Evolutionary conservation across 2,113 vertebrate species (phyloP), one percentile per base, ranked within the genome.

Genomic region (Heliornis fulica): DNA sequence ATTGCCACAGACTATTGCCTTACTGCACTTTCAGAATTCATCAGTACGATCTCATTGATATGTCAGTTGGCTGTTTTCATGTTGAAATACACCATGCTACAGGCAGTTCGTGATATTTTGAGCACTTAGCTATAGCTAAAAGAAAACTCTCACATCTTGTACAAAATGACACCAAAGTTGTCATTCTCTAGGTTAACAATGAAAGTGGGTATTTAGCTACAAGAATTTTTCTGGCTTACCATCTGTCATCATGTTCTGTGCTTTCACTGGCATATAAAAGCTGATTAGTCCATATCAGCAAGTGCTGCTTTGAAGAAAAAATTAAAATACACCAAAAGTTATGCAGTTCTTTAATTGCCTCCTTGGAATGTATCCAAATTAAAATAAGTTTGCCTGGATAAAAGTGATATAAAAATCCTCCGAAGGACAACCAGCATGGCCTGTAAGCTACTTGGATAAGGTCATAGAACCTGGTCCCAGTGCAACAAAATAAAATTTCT

Each of bases 161-260:
- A 56, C 32, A 90, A 90, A 92, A 94, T 48, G 21, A 84, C 72
- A 95, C 56, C 31, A n/a, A 53, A 91, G 31, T 85, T 97, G 87
- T 94, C 87, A 95, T 8, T 87, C 29, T 83, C 40, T 76, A 68
- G 48, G 81, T 87, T 96, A 95, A 91, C 89, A 72, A 76, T 76
- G 89, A 89, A 89, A 93, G 81, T 45, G 51, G 19, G 15, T 95
- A 93, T 93, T 95, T 91, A 91, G 53, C 61, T 93, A 87, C 45
- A 82, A 40, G 22, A 89, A 25, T 89, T 94, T 96, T 95, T 93
- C 91, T 96, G 57, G 66, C 74, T 94, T 80, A 64, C 94, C 95
- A 96, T 97, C 95, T 97, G 95, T 96, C 91, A 87, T 79, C 59
- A 36, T 41, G 77, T 93, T 91, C 81, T 93, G 25, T 91, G 74